Conservation (phyloP, 2,888 invertebrate genomes). For the Tipula confusa region DNA sequence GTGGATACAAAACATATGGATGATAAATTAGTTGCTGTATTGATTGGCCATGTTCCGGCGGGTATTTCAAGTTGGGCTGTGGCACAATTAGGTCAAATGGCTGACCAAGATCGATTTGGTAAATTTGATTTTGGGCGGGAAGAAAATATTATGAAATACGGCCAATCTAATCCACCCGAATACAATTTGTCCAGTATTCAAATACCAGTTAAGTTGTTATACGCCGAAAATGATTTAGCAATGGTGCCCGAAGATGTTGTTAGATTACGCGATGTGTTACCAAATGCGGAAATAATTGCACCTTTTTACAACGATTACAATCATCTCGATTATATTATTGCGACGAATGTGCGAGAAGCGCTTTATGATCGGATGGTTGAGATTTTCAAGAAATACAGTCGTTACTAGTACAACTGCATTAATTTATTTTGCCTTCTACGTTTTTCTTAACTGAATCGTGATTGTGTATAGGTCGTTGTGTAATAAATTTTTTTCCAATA, state of each 20-base stretch:
- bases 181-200: slow-evolving; percentile 54
- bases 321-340: slow-evolving; percentile 62
- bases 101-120: slow-evolving; percentile 48
- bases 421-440: too few relatives aligned
- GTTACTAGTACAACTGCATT: too few relatives aligned
- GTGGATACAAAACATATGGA: too few relatives aligned
- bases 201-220: slow-evolving; percentile 57
- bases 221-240: slow-evolving; percentile 57
- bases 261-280: slow-evolving; percentile 36
- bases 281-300: slow-evolving; percentile 28
- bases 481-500: too few relatives aligned
- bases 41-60: slow-evolving; percentile 58
- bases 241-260: slow-evolving; percentile 52
- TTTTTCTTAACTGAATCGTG: too few relatives aligned
- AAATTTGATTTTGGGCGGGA: slow-evolving; percentile 53
- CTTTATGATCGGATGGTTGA: too few relatives aligned
- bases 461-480: too few relatives aligned
- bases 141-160: slow-evolving; percentile 52
- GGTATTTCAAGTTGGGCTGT: slow-evolving; percentile 61
- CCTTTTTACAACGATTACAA: slow-evolving; percentile 50
- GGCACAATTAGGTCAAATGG: slow-evolving; percentile 59
- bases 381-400: too few relatives aligned
- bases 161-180: slow-evolving; percentile 51
- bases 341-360: too few relatives aligned
- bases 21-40: too few relatives aligned